Conservation (phyloP, 2,113 vertebrate species). For the Tor tambroides region DNA sequence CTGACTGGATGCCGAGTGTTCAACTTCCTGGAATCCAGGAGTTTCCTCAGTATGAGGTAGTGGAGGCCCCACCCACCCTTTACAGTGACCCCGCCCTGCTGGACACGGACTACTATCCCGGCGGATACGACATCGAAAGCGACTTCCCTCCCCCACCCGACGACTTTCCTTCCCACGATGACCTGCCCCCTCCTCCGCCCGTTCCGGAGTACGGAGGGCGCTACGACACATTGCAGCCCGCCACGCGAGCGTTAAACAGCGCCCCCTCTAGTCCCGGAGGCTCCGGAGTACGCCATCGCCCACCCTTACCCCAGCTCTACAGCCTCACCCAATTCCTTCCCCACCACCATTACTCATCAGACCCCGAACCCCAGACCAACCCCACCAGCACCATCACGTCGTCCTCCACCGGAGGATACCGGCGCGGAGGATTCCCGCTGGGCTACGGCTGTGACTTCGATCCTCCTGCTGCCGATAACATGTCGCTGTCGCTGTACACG, state of each 20-base stretch:
- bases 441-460: conserved; percentile 85
- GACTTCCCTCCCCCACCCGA: conserved; percentile 96
- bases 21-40: conserved; percentile 98
- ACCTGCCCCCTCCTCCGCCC: conserved; percentile 88
- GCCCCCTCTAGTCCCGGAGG: conserved; percentile 74
- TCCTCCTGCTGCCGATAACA: conserved; percentile 82
- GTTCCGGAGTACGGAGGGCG: conserved; percentile 85
- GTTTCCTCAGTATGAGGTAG: conserved; percentile 93
- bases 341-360: conserved; percentile 84
- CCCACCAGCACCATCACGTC: conserved; percentile 60
- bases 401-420: conserved; percentile 71
- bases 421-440: conserved; percentile 79
- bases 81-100: conserved; percentile 89
- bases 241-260: conserved; percentile 81
- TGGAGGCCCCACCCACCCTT: conserved; percentile 86
- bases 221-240: conserved; percentile 87
- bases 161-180: conserved; percentile 88
- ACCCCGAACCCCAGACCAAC: conserved; percentile 81
- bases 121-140: conserved; percentile 97
- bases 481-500: conserved; percentile 90
- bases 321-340: conserved; percentile 91
- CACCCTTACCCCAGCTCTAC: conserved; percentile 85
- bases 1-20: conserved; percentile 98
- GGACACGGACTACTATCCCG: conserved; percentile 97
- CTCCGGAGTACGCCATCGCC: conserved; percentile 78